A percentile compares a stretch with the other conserved stretches of the same genome.
Conservation (phyloP, 2,888 invertebrate species). For the Agrochola lychnidis region DNA sequence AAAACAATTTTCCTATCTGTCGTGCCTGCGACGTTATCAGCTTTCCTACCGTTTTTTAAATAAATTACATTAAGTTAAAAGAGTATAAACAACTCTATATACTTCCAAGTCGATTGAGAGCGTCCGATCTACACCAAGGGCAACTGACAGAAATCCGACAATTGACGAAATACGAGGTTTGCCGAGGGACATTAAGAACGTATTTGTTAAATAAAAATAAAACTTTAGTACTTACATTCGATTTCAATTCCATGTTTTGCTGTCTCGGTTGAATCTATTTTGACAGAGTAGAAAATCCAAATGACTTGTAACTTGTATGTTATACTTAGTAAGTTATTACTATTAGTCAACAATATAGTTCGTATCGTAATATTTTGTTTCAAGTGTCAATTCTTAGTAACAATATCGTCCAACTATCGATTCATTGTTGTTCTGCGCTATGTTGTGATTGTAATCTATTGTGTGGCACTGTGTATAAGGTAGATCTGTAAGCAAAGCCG, state of each 20-base stretch:
- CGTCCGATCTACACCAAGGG: too few relatives aligned
- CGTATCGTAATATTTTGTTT: constrained; percentile 18
- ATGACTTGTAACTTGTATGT: not conserved
- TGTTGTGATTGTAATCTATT: constrained; percentile 27
- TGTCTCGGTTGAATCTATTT: not conserved
- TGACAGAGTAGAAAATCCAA: not conserved
- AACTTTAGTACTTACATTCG: not conserved
- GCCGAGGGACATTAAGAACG: too few relatives aligned
- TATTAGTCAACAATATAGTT: not conserved
- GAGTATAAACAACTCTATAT: too few relatives aligned
- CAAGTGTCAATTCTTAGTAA: not conserved
- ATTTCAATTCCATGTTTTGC: not conserved
- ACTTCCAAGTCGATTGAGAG: too few relatives aligned
- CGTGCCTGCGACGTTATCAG: too few relatives aligned
- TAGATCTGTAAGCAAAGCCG: constrained; percentile 12
- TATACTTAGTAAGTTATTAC: not conserved
- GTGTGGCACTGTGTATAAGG: constrained; percentile 22
- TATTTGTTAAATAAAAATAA: too few relatives aligned
- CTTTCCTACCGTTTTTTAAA: too few relatives aligned
- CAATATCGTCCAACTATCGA: constrained; percentile 6
- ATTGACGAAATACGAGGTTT: too few relatives aligned
- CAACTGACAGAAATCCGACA: too few relatives aligned
- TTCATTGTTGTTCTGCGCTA: constrained; percentile 19
- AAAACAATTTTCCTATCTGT: too few relatives aligned
- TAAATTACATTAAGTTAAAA: too few relatives aligned